Percentiles rank a stretch among this genome's conserved stretches.
phyloP scores from a whole-genome alignment of 2,797 vertebrate species.

The Tarsius wallacei region DNA sequence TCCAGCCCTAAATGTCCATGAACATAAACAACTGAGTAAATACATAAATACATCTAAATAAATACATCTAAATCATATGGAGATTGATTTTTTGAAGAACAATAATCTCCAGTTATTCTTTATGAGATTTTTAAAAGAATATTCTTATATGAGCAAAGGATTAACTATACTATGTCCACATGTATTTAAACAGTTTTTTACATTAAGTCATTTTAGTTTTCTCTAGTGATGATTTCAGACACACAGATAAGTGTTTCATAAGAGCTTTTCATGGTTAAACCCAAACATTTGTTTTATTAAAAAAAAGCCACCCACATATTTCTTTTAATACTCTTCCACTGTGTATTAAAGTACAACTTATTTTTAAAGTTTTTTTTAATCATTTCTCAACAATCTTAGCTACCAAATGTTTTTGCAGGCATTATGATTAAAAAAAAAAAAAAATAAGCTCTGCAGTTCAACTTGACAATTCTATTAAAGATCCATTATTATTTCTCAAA shows the following conservation, averaged over 20 bases:
- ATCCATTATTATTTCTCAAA: slow-evolving; percentile 17
- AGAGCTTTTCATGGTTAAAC: background rate
- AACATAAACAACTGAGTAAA: background rate
- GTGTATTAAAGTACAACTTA: slow-evolving; percentile 18
- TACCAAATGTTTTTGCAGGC: background rate
- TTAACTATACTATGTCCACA: background rate
- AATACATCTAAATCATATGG: background rate
- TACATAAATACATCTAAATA: background rate
- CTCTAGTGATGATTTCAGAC: background rate
- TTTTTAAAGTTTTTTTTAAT: slow-evolving; percentile 22
- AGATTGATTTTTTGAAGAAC: background rate
- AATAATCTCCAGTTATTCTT: background rate
- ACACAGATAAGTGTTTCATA: background rate
- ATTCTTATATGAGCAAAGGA: background rate
- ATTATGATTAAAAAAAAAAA: background rate
- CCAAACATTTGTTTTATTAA: background rate
- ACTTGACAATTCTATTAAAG: background rate
- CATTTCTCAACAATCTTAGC: background rate
- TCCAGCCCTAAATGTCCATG: background rate
- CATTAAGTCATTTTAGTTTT: slow-evolving; percentile 18
- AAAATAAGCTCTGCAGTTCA: slow-evolving; percentile 2
- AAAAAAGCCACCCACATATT: background rate
- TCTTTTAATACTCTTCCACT: slow-evolving; percentile 38
- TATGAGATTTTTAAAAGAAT: background rate
- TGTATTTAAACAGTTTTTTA: background rate